Percentiles rank a stretch among this genome's conserved stretches.
These are phyloP conservation scores for Patiria pectinifera DNA, from an alignment of 53 echinoderm and acorn worm species.

Conservation along the genomic window DNA sequence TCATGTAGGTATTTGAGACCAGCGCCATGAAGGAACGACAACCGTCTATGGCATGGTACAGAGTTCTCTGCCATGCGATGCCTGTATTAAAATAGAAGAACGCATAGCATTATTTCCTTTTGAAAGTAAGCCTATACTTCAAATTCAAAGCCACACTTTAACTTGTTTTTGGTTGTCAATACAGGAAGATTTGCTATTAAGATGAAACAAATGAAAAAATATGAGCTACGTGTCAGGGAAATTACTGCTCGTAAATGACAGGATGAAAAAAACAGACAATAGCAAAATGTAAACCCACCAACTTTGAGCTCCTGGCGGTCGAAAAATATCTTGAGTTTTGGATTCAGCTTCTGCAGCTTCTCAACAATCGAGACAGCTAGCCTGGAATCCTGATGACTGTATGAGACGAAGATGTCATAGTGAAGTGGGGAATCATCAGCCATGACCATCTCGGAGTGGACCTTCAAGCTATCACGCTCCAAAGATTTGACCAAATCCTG, in stretches of 20 bases:
- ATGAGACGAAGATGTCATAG: slow-evolving; percentile 94
- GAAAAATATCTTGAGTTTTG: slow-evolving; percentile 88
- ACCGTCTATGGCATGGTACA: slow-evolving; percentile 95
- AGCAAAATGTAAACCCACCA: slow-evolving; percentile 53
- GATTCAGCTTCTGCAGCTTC: slow-evolving; percentile 72
- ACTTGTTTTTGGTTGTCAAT: too few relatives aligned
- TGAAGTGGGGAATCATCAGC: slow-evolving; percentile 69
- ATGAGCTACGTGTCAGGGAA: too few relatives aligned
- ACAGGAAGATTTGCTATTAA: too few relatives aligned
- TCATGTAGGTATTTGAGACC: slow-evolving; percentile 84
- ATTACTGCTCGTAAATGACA: too few relatives aligned
- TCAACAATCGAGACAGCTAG: slow-evolving; percentile 75
- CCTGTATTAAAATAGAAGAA: slow-evolving; percentile 53
- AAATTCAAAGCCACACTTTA: too few relatives aligned
- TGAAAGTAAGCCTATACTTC: too few relatives aligned
- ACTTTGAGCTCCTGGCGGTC: slow-evolving; percentile 93
- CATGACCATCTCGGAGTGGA: slow-evolving; percentile 71
- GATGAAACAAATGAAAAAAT: too few relatives aligned
- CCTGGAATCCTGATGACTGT: slow-evolving; percentile 82
- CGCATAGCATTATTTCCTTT: too few relatives aligned
- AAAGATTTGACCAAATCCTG: slow-evolving; percentile 71
- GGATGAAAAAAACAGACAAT: too few relatives aligned
- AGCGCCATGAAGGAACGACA: slow-evolving; percentile 82
- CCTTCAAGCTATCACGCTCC: slow-evolving; percentile 64
- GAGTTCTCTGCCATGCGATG: slow-evolving; percentile 87